Evolutionary conservation across 2,113 vertebrate genomes (phyloP), one percentile per base, ranked within the genome.

Genomic region (Tychaedon coryphoeus): DNA sequence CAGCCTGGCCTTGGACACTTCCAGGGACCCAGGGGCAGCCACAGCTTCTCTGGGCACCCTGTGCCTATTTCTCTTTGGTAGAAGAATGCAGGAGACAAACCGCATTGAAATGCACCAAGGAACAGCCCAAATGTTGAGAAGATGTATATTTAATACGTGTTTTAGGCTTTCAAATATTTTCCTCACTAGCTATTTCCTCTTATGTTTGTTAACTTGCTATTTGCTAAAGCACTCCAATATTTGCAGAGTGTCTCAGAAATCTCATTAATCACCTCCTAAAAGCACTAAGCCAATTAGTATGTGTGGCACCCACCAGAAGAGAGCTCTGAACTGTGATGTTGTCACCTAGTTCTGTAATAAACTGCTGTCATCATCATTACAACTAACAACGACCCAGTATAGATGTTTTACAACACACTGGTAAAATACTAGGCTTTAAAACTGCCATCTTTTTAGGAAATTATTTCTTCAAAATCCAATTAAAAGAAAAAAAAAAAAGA

Each of bases 261-360:
- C 65, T 77, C 90, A 89, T 81, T 94, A 95, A 87, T 95, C 43
- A 67, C 47, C 87, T 85, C 40, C 69, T 90, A 53, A 84, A 75
- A 81, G 24, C 43, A 48, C 14, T 3, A 7, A 19, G 9, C 45
- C 77, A 75, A 87, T 93, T 85, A 72, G 40, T 23, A 71, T 48
- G 65, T 38, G 77, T 12, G 57, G 73, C 56, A 87, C 22, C 84
- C 71, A 48, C 65, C 54, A 20, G 12, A 87, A 31, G 1, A 1
- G 65, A 81, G 70, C 81, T 75, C 81, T 72, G 84, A 78, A 75
- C 70, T 74, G 13, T 13, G 65, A 5, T 36, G 87, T 0, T 48
- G 31, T 31, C 88, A 34, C 70, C 80, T 51, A 7, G 56, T 74
- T 40, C 71, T 90, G 58, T 31, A 88, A 82, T 40, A 82, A 90